Base-by-base conservation (phyloP, 2,797 vertebrate genomes). In the Epinephelus awoara region DNA sequence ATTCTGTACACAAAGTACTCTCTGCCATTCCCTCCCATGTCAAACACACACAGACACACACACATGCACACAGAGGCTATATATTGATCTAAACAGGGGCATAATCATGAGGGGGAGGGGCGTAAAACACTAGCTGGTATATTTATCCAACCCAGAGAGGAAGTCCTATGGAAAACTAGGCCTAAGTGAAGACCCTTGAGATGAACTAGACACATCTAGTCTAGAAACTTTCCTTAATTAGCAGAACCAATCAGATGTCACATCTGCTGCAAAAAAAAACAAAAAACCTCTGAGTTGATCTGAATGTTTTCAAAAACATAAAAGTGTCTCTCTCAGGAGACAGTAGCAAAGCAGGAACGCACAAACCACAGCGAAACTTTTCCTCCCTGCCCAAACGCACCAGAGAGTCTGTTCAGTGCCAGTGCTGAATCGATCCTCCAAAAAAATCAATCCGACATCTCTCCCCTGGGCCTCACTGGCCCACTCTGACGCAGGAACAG, bases 1-100 rank as follows among this genome's bases (percentile, higher is more conserved):
- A 95, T 95, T 94, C 92, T 93, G 88, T 88, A 91, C 92, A 91
- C 93, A 92, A 86, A 88, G 87, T 89, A 88, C 91, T 86, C 90
- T 75, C 86, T 89, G 91, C 82, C 62, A 64, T 85, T 86, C 92
- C 72, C 88, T 79, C 86, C 87, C 89, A 84, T 92, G 86, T 83
- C 87, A 83, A 73, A 78, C 58, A 72, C 51, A 79, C 46, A 55
- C 72, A 68, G 19, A 69, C 62, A 61, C 18, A 74, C 74, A 77
- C 64, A 61, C 18, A 25, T 52, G 66, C 82, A 88, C 78, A 83
- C 61, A 68, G 38, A 51, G 54, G 67, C 81, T 88, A 83, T 57
- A 84, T 90, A 95, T 95, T 89, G 95, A 95, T 95, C 89, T 83
- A 77, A 89, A 91, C 81, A 86, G 85, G 82, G 90, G 80, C 90